Percentiles rank a stretch among this genome's conserved stretches.
Conservation (phyloP, 1,140 invertebrate species). For the Dendrolimus kikuchii region DNA sequence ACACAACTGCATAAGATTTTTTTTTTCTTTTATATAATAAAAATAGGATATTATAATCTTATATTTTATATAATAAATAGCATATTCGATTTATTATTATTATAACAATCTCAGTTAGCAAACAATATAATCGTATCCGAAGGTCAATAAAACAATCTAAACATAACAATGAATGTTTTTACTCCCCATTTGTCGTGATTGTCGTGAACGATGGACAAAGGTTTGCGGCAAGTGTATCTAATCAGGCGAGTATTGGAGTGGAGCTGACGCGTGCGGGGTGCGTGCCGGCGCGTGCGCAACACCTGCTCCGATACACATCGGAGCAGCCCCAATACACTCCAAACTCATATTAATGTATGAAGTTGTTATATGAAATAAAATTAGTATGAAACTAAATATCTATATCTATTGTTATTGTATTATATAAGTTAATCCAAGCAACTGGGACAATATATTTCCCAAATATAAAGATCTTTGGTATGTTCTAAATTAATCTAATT, state of each 20-base stretch:
- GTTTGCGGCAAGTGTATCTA: conserved; percentile 54
- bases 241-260: conserved; percentile 26
- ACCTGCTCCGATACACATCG: not conserved
- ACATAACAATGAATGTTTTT: conserved; percentile 25
- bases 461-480: no score
- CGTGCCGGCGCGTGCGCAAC: conserved; percentile 24
- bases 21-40: no score
- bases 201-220: conserved; percentile 18
- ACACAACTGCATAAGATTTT: no score
- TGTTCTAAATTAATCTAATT: no score
- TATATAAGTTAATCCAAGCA: no score
- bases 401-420: no score
- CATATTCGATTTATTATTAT: not conserved
- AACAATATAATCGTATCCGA: conserved; percentile 30
- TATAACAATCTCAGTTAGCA: conserved; percentile 14
- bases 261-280: conserved; percentile 24
- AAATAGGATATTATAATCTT: no score
- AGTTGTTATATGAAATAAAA: no score
- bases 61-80: no score
- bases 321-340: not conserved
- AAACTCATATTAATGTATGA: not conserved
- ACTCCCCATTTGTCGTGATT: conserved; percentile 29
- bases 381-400: no score
- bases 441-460: no score
- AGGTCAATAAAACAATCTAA: conserved; percentile 19